Percentiles rank a stretch among this genome's conserved stretches.
Evolutionary conservation across 1,140 invertebrate species (phyloP).

Genomic region (Drosophila obscura): DNA sequence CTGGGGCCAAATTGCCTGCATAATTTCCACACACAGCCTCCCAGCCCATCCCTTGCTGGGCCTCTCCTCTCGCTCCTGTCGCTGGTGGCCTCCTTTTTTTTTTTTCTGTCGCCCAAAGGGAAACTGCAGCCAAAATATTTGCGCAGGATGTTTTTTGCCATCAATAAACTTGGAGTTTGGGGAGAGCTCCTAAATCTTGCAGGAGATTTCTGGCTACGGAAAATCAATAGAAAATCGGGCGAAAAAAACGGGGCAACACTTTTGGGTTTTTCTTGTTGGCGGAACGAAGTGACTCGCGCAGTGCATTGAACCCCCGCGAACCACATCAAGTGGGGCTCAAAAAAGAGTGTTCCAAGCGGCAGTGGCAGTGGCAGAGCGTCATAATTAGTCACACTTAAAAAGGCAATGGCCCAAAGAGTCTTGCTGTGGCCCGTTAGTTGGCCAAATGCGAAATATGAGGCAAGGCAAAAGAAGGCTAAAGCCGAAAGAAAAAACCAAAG

Average conservation of each 20-base stretch:
- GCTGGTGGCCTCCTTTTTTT: too few relatives aligned
- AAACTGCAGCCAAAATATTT: slow-evolving; percentile 68
- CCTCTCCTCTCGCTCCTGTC: too few relatives aligned
- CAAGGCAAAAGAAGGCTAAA: slow-evolving; percentile 39
- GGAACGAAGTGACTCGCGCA: not conserved
- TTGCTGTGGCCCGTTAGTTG: slow-evolving; percentile 61
- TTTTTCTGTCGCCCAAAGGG: not conserved
- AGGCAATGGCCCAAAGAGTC: slow-evolving; percentile 75
- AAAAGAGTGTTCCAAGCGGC: not conserved
- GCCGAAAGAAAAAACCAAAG: slow-evolving; percentile 23
- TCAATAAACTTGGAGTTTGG: slow-evolving; percentile 9
- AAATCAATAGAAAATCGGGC: slow-evolving; percentile 59
- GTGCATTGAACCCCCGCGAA: slow-evolving; percentile 56
- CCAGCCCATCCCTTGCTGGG: too few relatives aligned
- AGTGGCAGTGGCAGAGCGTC: slow-evolving; percentile 19
- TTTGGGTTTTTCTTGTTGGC: slow-evolving; percentile 22
- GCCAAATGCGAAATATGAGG: slow-evolving; percentile 68
- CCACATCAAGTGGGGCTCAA: not conserved
- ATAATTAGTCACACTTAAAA: slow-evolving; percentile 81
- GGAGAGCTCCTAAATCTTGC: slow-evolving; percentile 22
- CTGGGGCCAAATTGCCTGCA: slow-evolving; percentile 67
- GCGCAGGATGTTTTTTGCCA: slow-evolving; percentile 31
- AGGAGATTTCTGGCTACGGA: slow-evolving; percentile 4
- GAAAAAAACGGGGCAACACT: slow-evolving; percentile 24
- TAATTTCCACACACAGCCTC: slow-evolving; percentile 49